phyloP scores from a whole-genome alignment of 2,888 invertebrate species.

The Scrobipalpa atriplicella region DNA sequence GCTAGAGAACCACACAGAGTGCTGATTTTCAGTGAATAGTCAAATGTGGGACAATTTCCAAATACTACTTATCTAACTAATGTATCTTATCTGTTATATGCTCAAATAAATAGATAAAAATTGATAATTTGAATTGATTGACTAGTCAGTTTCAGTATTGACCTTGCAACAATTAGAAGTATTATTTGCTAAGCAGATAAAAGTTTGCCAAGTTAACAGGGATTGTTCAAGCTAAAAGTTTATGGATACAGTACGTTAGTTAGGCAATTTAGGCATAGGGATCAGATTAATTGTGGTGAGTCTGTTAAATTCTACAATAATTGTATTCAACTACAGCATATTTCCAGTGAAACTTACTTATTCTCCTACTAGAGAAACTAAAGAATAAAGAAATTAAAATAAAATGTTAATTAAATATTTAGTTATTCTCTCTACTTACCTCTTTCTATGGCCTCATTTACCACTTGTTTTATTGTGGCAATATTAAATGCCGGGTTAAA shows the following conservation, averaged over 20 bases:
- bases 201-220: conserved; percentile 15
- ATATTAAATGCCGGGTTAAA: conserved; percentile 97
- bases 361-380: background rate
- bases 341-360: background rate
- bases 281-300: too few species aligned
- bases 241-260: background rate
- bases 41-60: too few species aligned
- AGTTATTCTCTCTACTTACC: conserved; percentile 80
- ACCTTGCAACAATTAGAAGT: background rate
- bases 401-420: background rate
- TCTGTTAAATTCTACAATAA: too few species aligned
- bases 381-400: background rate
- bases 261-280: too few species aligned
- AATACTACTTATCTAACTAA: background rate
- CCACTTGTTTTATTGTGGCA: conserved; percentile 96
- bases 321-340: too few species aligned
- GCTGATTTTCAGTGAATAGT: too few species aligned
- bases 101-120: background rate
- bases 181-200: conserved; percentile 19
- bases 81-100: background rate
- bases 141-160: conserved; percentile 9
- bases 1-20: too few species aligned
- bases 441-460: conserved; percentile 97
- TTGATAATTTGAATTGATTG: background rate
- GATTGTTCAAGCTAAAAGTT: background rate